Percentiles rank a stretch among this genome's conserved stretches.
Evolutionary conservation across 2,888 invertebrate genomes (phyloP).

Genomic region (Lysandra coridon): DNA sequence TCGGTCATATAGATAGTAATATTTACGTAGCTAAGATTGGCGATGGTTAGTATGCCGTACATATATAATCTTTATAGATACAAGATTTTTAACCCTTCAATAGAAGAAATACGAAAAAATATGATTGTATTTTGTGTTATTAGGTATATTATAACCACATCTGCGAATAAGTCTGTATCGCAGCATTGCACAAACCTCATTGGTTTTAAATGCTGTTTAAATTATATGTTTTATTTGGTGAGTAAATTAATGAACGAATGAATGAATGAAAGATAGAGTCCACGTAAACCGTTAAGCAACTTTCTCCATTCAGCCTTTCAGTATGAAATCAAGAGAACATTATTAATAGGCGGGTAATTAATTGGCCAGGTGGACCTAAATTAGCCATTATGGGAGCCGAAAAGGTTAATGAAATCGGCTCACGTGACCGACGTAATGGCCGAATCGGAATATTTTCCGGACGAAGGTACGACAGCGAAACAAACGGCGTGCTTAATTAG

Average conservation of each 20-base stretch:
- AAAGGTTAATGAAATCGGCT: slow-evolving; percentile 30
- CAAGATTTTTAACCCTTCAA: not conserved
- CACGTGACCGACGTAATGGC: slow-evolving; percentile 19
- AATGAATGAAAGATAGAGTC: not conserved
- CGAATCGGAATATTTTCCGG: slow-evolving; percentile 27
- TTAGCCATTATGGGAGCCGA: slow-evolving; percentile 1
- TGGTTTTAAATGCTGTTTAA: too few species aligned
- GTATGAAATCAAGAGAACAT: not conserved
- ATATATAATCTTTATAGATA: not conserved
- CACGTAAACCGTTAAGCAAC: not conserved
- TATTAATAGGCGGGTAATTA: slow-evolving; percentile 10
- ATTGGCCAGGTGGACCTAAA: slow-evolving; percentile 12
- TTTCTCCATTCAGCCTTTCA: not conserved
- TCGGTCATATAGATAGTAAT: not conserved
- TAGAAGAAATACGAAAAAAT: too few species aligned
- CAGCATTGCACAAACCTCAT: too few species aligned
- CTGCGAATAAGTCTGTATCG: too few species aligned
- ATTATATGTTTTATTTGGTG: too few species aligned
- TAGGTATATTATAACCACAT: too few species aligned
- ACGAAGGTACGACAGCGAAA: slow-evolving; percentile 33
- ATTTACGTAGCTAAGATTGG: not conserved
- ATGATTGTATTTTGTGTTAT: too few species aligned
- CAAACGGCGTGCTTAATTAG: slow-evolving; percentile 31
- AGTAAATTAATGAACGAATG: too few species aligned
- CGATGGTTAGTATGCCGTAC: not conserved